phyloP scores from a whole-genome alignment of 2,113 vertebrate species.

The Muntiacus reevesi region DNA sequence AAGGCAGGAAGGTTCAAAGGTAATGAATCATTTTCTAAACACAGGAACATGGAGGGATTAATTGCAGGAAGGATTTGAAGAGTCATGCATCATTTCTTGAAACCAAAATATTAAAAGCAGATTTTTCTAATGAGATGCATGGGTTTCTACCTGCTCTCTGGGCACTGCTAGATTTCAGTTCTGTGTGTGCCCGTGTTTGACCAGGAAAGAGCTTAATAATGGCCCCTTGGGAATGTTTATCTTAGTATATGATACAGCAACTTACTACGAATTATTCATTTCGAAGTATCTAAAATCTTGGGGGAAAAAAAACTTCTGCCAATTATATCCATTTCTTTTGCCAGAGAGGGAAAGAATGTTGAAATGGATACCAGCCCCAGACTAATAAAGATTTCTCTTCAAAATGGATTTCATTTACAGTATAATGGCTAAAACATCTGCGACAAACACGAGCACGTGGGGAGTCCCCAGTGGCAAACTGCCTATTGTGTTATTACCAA shows the following conservation, averaged over 20 bases:
- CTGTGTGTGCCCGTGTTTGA: constrained; percentile 43
- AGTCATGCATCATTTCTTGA: constrained; percentile 94
- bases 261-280: constrained; percentile 20
- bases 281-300: constrained; percentile 39
- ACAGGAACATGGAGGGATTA: constrained; percentile 96
- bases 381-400: constrained; percentile 19
- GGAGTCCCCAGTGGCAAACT: background rate
- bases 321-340: constrained; percentile 43
- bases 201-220: constrained; percentile 46
- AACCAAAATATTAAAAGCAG: constrained; percentile 94
- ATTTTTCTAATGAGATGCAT: constrained; percentile 84
- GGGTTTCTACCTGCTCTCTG: constrained; percentile 74
- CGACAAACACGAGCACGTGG: background rate
- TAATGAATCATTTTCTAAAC: constrained; percentile 99
- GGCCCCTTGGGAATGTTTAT: constrained; percentile 55
- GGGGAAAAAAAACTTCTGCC: background rate
- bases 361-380: constrained; percentile 8
- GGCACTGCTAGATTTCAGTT: constrained; percentile 30
- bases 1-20: constrained; percentile 90
- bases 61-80: constrained; percentile 98
- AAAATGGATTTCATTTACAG: constrained; percentile 28
- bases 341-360: background rate
- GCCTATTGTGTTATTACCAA: background rate
- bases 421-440: constrained; percentile 60
- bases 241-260: constrained; percentile 34